These are phyloP conservation scores for Endotricha flammealis DNA, from an alignment of 2,888 invertebrate genomes.

Conservation along the genomic window DNA sequence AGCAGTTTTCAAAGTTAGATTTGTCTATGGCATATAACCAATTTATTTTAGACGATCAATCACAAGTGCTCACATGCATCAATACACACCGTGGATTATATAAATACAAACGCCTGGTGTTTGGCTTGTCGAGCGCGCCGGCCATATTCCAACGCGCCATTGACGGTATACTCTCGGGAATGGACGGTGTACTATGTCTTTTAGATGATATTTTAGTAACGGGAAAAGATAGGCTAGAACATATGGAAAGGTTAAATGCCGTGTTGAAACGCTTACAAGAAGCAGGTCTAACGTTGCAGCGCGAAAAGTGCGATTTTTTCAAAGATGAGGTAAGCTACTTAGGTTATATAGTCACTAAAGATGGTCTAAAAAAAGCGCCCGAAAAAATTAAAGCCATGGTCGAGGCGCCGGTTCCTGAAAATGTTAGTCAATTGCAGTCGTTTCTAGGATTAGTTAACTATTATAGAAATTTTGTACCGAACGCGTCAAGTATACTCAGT, in stretches of 20 bases:
- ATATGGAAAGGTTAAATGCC: not conserved
- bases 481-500: too few species aligned
- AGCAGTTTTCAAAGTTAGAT: conserved; percentile 15
- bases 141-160: not conserved
- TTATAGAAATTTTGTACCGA: too few species aligned
- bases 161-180: not conserved
- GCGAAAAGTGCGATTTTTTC: not conserved
- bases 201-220: conserved; percentile 14
- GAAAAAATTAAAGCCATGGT: too few species aligned
- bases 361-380: too few species aligned
- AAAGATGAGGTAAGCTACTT: too few species aligned
- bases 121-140: not conserved
- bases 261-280: not conserved
- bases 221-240: conserved; percentile 1
- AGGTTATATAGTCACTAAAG: too few species aligned
- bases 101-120: not conserved
- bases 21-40: conserved; percentile 20
- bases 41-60: conserved; percentile 13
- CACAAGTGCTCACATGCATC: conserved; percentile 12
- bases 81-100: conserved; percentile 7
- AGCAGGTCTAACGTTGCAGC: not conserved
- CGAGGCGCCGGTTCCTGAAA: too few species aligned
- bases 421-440: too few species aligned
- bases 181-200: conserved; percentile 12
- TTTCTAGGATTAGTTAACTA: too few species aligned